phyloP scores from a whole-genome alignment of 1,140 invertebrate species.

The Musca domestica region DNA sequence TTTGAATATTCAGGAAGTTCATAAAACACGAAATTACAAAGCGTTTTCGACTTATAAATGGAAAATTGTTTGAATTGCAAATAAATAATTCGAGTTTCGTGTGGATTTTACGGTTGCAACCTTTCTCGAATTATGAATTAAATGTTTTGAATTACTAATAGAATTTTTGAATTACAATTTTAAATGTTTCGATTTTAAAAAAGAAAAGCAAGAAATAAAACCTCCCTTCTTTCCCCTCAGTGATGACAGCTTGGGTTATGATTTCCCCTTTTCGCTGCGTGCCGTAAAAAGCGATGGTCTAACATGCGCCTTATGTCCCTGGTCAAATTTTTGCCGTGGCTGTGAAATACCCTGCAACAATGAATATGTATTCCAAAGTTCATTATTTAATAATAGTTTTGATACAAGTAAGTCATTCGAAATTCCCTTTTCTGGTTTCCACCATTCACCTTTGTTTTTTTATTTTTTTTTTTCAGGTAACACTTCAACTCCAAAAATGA shows the following conservation, averaged over 20 bases:
- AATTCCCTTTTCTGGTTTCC: background rate
- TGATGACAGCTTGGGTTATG: conserved; percentile 85
- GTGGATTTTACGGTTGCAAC: too few relatives aligned
- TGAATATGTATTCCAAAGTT: conserved; percentile 52
- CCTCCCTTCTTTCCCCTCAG: conserved; percentile 57
- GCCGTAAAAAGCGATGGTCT: conserved; percentile 69
- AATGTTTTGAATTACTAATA: too few relatives aligned
- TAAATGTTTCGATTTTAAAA: too few relatives aligned
- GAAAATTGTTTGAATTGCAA: too few relatives aligned
- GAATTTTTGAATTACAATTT: too few relatives aligned
- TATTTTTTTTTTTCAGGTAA: conserved; percentile 42
- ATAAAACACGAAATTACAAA: too few relatives aligned
- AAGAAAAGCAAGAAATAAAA: too few relatives aligned
- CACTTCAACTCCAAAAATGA: conserved; percentile 41
- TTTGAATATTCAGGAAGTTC: too few relatives aligned
- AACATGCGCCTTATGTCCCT: conserved; percentile 78
- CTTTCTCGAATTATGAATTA: too few relatives aligned
- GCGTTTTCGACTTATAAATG: too few relatives aligned
- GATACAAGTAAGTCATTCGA: conserved; percentile 35
- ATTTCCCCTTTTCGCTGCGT: conserved; percentile 83
- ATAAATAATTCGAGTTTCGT: too few relatives aligned
- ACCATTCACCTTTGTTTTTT: conserved; percentile 36
- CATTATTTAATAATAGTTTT: conserved; percentile 35
- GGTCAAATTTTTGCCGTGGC: conserved; percentile 82
- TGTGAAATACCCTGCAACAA: conserved; percentile 74